These are phyloP conservation scores for Diplodus sargus DNA, from an alignment of 2,797 vertebrate species.

Conservation along the genomic window DNA sequence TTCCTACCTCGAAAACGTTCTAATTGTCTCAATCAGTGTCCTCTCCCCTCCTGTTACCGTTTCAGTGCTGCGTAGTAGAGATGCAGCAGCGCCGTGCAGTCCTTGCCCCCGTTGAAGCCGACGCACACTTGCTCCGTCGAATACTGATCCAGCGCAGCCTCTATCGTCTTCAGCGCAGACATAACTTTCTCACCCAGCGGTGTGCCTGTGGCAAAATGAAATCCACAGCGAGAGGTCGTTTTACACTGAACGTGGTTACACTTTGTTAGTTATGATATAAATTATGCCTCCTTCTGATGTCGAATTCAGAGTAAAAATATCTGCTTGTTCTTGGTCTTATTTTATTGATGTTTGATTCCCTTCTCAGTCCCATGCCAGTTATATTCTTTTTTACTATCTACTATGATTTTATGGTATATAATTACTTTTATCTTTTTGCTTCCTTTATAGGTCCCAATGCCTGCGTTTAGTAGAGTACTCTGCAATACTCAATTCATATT, in stretches of 20 bases:
- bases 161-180: constrained; percentile 88
- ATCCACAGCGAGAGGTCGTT: constrained; percentile 13
- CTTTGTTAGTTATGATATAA: constrained; percentile 14
- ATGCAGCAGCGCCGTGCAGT: constrained; percentile 95
- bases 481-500: constrained; percentile 41
- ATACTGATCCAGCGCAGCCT: constrained; percentile 89
- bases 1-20: constrained; percentile 10
- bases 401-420: constrained; percentile 44
- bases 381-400: constrained; percentile 25
- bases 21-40: constrained; percentile 2
- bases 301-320: constrained; percentile 27
- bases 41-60: constrained; percentile 82
- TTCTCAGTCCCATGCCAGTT: constrained; percentile 26
- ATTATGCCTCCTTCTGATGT: constrained; percentile 18
- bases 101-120: constrained; percentile 98
- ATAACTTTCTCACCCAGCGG: constrained; percentile 89
- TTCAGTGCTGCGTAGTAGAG: constrained; percentile 91
- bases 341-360: constrained; percentile 6
- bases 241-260: constrained; percentile 34
- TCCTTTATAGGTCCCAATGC: constrained; percentile 35
- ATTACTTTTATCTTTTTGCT: constrained; percentile 55
- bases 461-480: constrained; percentile 38
- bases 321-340: constrained; percentile 17
- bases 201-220: constrained; percentile 81
- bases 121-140: constrained; percentile 87